Evolutionary conservation across 2,888 invertebrate genomes (phyloP).

Genomic region (Agriopis marginaria): DNA sequence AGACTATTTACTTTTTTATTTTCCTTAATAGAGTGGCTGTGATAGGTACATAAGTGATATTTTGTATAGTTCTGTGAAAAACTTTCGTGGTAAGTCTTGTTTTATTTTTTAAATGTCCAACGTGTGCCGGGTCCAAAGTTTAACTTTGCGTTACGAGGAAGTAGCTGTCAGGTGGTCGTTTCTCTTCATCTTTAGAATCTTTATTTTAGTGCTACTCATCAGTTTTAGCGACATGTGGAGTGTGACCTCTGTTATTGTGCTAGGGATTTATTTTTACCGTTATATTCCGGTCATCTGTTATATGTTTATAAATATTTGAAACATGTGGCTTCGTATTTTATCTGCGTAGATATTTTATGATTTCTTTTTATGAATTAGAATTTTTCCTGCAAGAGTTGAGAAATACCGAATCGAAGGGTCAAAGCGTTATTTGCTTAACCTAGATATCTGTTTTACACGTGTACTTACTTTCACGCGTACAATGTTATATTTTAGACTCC

Average conservation of each 20-base stretch:
- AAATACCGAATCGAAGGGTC: not conserved
- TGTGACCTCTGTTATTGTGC: not conserved
- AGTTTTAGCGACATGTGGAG: conserved; percentile 20
- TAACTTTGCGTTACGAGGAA: conserved; percentile 30
- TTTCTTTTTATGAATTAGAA: no score
- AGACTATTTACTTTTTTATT: conserved; percentile 50
- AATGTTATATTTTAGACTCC: not conserved
- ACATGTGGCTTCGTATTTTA: not conserved
- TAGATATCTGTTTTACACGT: conserved; percentile 1
- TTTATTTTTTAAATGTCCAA: conserved; percentile 40
- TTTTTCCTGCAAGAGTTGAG: not conserved
- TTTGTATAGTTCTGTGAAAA: conserved; percentile 56
- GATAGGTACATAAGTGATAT: conserved; percentile 66
- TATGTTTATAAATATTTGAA: not conserved
- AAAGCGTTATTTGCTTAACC: conserved; percentile 1
- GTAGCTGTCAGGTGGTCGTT: conserved; percentile 32
- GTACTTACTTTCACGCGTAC: not conserved
- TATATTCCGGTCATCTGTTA: not conserved
- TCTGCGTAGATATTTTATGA: not conserved
- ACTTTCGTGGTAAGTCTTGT: conserved; percentile 56
- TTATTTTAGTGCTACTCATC: conserved; percentile 28
- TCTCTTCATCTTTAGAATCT: conserved; percentile 35
- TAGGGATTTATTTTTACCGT: not conserved
- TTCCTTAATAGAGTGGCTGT: conserved; percentile 62
- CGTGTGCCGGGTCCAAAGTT: conserved; percentile 46